Conservation (phyloP, 2,888 invertebrate species). For the Boloria selene region DNA sequence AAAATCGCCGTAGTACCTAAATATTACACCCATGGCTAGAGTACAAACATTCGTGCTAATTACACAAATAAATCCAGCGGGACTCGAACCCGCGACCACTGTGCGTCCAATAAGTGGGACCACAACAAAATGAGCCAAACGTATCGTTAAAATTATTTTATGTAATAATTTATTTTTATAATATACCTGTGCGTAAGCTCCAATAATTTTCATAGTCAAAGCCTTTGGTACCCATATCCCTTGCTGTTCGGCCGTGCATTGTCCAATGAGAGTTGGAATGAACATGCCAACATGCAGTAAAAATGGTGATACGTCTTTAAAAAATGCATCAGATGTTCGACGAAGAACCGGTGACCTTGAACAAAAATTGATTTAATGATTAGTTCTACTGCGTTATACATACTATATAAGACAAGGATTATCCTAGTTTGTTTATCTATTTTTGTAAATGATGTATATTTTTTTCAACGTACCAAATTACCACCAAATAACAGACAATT, state of each 20-base stretch:
- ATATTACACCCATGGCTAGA: too few species aligned
- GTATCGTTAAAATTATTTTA: too few species aligned
- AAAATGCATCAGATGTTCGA: slow-evolving; percentile 78
- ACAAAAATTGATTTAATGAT: background rate
- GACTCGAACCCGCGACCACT: too few species aligned
- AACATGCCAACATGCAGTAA: slow-evolving; percentile 95
- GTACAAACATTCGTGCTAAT: too few species aligned
- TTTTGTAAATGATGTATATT: too few species aligned
- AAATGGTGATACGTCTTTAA: slow-evolving; percentile 87
- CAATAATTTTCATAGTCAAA: slow-evolving; percentile 87
- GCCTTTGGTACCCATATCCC: slow-evolving; percentile 91
- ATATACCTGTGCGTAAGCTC: slow-evolving; percentile 94
- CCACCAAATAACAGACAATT: too few species aligned
- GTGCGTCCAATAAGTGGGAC: too few species aligned
- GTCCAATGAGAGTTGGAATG: slow-evolving; percentile 93
- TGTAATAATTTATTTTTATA: background rate
- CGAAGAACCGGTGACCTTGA: slow-evolving; percentile 50
- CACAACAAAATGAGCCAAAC: too few species aligned
- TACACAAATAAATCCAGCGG: too few species aligned
- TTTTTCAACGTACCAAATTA: too few species aligned
- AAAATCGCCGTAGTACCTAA: too few species aligned
- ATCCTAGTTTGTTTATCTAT: too few species aligned
- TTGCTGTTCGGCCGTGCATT: slow-evolving; percentile 93
- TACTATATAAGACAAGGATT: background rate
- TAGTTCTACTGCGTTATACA: background rate